Evolutionary conservation across 2,113 vertebrate species (phyloP), one percentile per base, ranked within the genome.

Genomic region (Dicerorhinus sumatrensis): DNA sequence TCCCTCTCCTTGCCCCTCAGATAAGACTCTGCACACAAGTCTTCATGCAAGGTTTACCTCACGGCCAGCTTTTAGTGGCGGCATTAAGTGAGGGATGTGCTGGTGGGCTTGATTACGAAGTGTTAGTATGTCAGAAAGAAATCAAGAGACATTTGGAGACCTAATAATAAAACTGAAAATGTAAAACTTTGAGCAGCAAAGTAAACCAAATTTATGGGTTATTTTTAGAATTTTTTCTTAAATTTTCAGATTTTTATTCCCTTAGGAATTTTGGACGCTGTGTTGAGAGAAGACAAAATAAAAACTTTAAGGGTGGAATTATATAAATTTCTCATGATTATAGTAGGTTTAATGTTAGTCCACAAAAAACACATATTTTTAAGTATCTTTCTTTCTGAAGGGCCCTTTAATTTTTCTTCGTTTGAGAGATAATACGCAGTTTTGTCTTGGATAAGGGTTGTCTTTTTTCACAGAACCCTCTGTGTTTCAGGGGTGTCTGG

Each of bases 161-260:
- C 90, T 97, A 97, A 97, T 79, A 98, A 96, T 96, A 89, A 97
- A 93, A 70, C 56, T 95, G 82, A 82, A 96, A 93, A 83, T 92
- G 54, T 2, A 90, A 92, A 96, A 89, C 25, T 85, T 95, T 58
- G 48, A 95, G 65, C 20, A 92, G 83, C 62, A 69, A 92, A 96
- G 39, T 42, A 96, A 94, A 93, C 46, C 58, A 72, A 95, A 96
- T 83, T 87, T 92, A 1, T 62, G 33, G 31, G 1, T 89, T 96
- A 94, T 96, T 96, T 97, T 96, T 72, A 72, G 70, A 93, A 82
- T 81, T 95, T 93, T 93, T 62, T 94, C 79, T 51, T 92, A 89
- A 92, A 77, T 72, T 92, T 87, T 96, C 33, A 93, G n/a, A 86
- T 93, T 60, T 93, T 85, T 89, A 82, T 89, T 86, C 27, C 69